phyloP scores from a whole-genome alignment of 2,797 vertebrate species.

The Muscicapa striata region DNA sequence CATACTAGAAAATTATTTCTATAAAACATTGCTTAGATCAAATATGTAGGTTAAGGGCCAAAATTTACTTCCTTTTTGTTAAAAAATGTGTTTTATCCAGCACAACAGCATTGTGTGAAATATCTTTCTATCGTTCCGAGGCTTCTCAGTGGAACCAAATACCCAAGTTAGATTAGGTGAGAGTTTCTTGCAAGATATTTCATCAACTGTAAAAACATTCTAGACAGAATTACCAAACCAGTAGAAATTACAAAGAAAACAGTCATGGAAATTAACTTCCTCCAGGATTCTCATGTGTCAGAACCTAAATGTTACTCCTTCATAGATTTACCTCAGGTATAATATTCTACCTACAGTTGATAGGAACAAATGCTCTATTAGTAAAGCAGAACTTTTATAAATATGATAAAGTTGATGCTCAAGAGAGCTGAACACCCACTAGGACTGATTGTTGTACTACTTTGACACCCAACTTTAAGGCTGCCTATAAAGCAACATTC shows the following conservation, averaged over 20 bases:
- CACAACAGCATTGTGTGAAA: background rate
- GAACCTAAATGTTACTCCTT: constrained; percentile 43
- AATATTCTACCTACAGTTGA: constrained; percentile 28
- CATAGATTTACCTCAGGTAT: constrained; percentile 41
- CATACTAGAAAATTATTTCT: background rate
- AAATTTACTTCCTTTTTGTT: background rate
- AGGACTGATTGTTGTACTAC: constrained; percentile 16
- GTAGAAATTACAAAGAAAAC: constrained; percentile 53
- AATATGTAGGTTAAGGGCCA: background rate
- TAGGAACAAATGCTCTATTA: constrained; percentile 55
- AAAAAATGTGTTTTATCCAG: background rate
- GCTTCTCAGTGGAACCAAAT: background rate
- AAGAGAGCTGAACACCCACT: constrained; percentile 25
- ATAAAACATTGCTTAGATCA: background rate
- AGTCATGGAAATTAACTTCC: constrained; percentile 36
- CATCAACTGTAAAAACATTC: background rate
- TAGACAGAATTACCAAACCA: background rate
- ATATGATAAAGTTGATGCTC: constrained; percentile 52
- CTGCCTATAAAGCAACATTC: constrained; percentile 4
- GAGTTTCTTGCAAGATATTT: background rate
- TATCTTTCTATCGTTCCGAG: background rate
- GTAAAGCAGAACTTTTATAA: constrained; percentile 61
- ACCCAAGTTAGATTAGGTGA: background rate
- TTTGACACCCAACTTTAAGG: constrained; percentile 33
- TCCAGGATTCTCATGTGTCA: constrained; percentile 36